A percentile compares a stretch with the other conserved stretches of the same genome.
Conservation (phyloP, 2,797 vertebrate genomes). For the Phaenicophaeus curvirostris region DNA sequence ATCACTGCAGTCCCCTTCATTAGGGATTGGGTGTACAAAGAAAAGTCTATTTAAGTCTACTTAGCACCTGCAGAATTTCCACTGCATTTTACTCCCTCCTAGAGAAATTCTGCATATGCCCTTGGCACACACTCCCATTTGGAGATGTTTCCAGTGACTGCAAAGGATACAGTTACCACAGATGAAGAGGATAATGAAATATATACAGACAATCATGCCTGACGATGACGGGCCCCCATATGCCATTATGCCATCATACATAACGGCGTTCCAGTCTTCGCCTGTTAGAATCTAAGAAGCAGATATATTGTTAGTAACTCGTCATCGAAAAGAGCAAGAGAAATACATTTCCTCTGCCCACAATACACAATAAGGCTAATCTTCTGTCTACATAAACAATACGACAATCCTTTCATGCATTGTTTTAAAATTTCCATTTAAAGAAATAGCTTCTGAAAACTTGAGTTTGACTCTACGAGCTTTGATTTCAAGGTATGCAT, state of each 20-base stretch:
- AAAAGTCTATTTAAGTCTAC: neutral
- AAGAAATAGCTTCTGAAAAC: neutral
- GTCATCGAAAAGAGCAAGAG: neutral
- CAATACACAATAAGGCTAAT: neutral
- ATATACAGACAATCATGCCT: conserved; percentile 97
- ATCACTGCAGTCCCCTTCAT: neutral
- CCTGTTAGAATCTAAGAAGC: conserved; percentile 91
- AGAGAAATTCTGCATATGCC: neutral
- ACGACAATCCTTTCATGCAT: neutral
- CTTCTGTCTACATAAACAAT: neutral
- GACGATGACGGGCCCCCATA: conserved; percentile 95
- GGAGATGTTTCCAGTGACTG: neutral
- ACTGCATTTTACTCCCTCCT: too few relatives aligned
- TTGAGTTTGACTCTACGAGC: neutral
- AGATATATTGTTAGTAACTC: neutral
- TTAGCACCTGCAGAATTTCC: too few relatives aligned
- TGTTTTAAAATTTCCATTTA: neutral
- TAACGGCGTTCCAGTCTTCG: conserved; percentile 98
- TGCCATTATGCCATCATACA: conserved; percentile 99
- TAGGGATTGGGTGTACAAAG: accelerated
- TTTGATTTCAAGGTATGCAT: neutral
- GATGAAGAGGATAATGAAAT: conserved; percentile 99
- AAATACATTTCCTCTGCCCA: neutral
- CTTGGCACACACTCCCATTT: neutral
- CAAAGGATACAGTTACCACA: conserved; percentile 99